These are phyloP conservation scores for Genyomyrus donnyi DNA, from an alignment of 2,113 vertebrate species.

Conservation along the genomic window DNA sequence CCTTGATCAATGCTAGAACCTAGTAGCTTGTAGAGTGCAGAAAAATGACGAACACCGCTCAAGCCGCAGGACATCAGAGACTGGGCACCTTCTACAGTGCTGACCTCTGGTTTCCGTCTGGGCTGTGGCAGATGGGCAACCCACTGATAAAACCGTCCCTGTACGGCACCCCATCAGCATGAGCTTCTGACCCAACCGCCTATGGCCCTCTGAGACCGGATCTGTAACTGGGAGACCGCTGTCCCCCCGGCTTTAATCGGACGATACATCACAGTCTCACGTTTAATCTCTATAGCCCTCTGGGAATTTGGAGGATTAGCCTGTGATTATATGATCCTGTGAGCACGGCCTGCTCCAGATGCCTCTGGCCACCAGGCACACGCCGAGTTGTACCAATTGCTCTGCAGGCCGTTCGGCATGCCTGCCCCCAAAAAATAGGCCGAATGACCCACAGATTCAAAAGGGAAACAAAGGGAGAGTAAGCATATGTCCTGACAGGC, in stretches of 20 bases:
- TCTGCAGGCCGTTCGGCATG: not conserved
- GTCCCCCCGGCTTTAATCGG: not conserved
- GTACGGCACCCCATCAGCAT: not conserved
- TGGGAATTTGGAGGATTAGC: constrained; percentile 9
- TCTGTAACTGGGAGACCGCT: constrained; percentile 1
- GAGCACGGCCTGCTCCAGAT: not conserved
- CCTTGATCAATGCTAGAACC: not conserved
- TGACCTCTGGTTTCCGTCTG: not conserved
- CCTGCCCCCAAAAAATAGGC: not conserved
- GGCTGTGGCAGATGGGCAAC: constrained; percentile 14
- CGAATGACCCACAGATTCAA: not conserved
- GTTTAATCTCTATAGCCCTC: constrained; percentile 1
- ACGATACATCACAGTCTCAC: not conserved
- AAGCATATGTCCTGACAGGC: not conserved
- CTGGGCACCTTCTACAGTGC: not conserved
- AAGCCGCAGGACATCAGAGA: not conserved
- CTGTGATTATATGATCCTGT: constrained; percentile 1
- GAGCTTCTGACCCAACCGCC: not conserved
- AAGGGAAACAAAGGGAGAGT: not conserved
- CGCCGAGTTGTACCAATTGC: not conserved
- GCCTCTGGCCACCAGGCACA: not conserved
- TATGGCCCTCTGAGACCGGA: not conserved
- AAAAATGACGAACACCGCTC: not conserved
- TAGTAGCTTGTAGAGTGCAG: not conserved
- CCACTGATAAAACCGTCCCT: not conserved